These are phyloP conservation scores for Monochamus saltuarius DNA, from an alignment of 1,140 invertebrate species.

Conservation along the genomic window DNA sequence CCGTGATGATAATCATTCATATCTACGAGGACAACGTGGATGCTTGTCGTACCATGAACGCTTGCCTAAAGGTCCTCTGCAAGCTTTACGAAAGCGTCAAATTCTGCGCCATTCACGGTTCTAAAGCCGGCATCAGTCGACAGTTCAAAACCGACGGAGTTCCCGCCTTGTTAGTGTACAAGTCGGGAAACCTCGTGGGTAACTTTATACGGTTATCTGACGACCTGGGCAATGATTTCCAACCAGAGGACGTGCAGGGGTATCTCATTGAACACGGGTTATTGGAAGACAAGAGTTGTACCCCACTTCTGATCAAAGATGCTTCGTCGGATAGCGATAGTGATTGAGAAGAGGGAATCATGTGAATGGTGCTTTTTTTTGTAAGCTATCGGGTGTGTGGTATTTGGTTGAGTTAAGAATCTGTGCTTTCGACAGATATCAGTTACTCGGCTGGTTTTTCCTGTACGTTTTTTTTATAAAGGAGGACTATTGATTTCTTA, in stretches of 20 bases:
- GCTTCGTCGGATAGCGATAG: slow-evolving; percentile 33
- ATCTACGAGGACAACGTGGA: slow-evolving; percentile 76
- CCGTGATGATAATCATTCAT: slow-evolving; percentile 86
- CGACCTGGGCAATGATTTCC: slow-evolving; percentile 89
- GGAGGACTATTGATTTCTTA: too few species aligned
- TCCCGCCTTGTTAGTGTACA: slow-evolving; percentile 90
- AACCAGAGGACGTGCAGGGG: slow-evolving; percentile 83
- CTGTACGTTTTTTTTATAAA: too few species aligned
- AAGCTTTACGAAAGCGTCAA: slow-evolving; percentile 84
- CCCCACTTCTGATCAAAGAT: slow-evolving; percentile 41
- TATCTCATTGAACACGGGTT: slow-evolving; percentile 86
- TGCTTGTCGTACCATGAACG: slow-evolving; percentile 85
- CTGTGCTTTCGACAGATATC: too few species aligned
- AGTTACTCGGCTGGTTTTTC: too few species aligned
- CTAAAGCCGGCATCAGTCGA: slow-evolving; percentile 72
- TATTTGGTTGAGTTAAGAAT: too few species aligned
- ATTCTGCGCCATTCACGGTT: slow-evolving; percentile 84
- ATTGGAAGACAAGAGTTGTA: slow-evolving; percentile 65
- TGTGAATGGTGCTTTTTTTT: too few species aligned
- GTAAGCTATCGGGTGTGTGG: too few species aligned
- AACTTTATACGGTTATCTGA: slow-evolving; percentile 89
- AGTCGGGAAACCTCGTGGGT: slow-evolving; percentile 84
- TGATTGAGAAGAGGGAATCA: slow-evolving; percentile 22
- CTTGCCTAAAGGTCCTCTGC: slow-evolving; percentile 76
- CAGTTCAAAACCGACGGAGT: slow-evolving; percentile 85